Evolutionary conservation across 2,888 invertebrate genomes (phyloP).

Genomic region (Thymelicus acteon): DNA sequence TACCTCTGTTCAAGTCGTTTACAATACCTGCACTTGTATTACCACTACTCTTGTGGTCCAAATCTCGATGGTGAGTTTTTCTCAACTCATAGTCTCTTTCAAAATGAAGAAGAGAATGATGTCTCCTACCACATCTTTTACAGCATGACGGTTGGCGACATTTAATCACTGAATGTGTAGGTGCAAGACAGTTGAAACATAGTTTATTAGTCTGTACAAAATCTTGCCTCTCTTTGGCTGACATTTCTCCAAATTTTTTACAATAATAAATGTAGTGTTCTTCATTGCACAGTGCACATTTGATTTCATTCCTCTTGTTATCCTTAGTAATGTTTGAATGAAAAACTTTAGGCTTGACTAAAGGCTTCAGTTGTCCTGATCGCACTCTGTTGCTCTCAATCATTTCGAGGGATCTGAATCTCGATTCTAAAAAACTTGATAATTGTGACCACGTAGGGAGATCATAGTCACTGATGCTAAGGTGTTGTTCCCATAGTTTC

Average conservation of each 20-base stretch:
- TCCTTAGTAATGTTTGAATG: not conserved
- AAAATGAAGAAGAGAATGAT: not conserved
- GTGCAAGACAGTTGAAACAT: not conserved
- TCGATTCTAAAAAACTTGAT: slow-evolving; percentile 34
- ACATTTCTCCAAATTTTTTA: not conserved
- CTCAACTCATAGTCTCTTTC: too few species aligned
- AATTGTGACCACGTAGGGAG: slow-evolving; percentile 31
- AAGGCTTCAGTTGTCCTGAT: not conserved
- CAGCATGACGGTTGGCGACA: not conserved
- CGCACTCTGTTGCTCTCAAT: not conserved
- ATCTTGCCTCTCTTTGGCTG: not conserved
- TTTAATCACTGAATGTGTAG: not conserved
- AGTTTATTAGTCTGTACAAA: not conserved
- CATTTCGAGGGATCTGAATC: slow-evolving; percentile 40
- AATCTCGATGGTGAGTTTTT: too few species aligned
- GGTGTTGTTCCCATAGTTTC: slow-evolving; percentile 12
- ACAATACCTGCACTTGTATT: too few species aligned
- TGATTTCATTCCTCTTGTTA: too few species aligned
- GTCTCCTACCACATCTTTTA: not conserved
- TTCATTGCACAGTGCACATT: too few species aligned
- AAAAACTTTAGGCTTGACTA: not conserved
- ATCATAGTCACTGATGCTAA: slow-evolving; percentile 2
- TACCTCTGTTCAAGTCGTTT: too few species aligned
- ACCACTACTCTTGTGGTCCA: too few species aligned
- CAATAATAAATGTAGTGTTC: too few species aligned